Percentiles rank a stretch among this genome's conserved stretches.
Conservation (phyloP, 37 sponge, comb jelly and placozoan genomes). For the Tethya wilhelma region DNA sequence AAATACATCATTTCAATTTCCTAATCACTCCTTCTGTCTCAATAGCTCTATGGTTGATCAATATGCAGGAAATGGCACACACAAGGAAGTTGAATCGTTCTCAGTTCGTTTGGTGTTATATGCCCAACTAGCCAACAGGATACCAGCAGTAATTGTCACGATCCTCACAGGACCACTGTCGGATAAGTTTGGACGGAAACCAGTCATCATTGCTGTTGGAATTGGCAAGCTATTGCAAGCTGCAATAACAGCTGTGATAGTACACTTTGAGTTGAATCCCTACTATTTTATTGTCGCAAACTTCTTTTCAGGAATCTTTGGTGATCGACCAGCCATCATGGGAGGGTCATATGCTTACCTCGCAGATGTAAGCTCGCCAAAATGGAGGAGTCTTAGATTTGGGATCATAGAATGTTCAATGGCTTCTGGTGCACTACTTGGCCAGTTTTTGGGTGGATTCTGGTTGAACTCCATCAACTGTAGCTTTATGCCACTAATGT, state of each 20-base stretch:
- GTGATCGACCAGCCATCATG: constrained; percentile 42
- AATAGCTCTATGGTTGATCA: constrained; percentile 6
- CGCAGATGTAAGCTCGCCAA: constrained; percentile 59
- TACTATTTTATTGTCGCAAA: constrained; percentile 25
- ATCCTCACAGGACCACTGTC: constrained; percentile 57
- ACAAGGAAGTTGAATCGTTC: not conserved
- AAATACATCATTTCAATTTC: constrained; percentile 13
- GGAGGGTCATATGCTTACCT: constrained; percentile 40
- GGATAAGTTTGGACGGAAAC: constrained; percentile 58
- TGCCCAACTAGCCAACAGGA: constrained; percentile 18
- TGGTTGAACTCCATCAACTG: constrained; percentile 49
- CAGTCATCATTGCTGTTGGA: constrained; percentile 23
- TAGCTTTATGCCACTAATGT: constrained; percentile 21
- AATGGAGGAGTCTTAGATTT: constrained; percentile 45
- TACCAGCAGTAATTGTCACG: constrained; percentile 25
- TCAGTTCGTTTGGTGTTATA: constrained; percentile 2
- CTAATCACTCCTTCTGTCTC: constrained; percentile 34
- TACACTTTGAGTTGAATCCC: constrained; percentile 26
- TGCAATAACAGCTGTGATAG: constrained; percentile 6
- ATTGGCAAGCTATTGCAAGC: not conserved
- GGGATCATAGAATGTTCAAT: constrained; percentile 24
- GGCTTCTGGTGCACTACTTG: constrained; percentile 13
- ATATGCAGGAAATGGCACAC: constrained; percentile 4
- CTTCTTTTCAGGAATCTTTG: constrained; percentile 26
- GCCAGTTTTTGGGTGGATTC: constrained; percentile 18